These are phyloP conservation scores for Drosophila ohnishii DNA, from an alignment of 1,140 invertebrate genomes.

Conservation along the genomic window DNA sequence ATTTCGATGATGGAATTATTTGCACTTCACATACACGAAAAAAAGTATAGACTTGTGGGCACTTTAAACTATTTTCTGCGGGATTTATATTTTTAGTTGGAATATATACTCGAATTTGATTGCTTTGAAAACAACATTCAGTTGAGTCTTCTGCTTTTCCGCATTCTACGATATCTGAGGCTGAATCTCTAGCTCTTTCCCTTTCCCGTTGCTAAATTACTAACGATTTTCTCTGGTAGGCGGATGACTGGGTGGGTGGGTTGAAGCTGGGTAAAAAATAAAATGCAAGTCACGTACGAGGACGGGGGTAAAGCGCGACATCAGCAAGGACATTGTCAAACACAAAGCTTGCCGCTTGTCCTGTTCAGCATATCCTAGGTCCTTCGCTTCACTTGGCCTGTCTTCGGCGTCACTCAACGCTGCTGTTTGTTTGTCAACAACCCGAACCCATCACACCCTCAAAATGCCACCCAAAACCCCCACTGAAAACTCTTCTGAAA, in stretches of 20 bases:
- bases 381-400: conserved; percentile 55
- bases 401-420: conserved; percentile 76
- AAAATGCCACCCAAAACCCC: conserved; percentile 12
- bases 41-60: conserved; percentile 22
- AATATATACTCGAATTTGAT: conserved; percentile 74
- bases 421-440: conserved; percentile 78
- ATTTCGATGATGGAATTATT: conserved; percentile 77
- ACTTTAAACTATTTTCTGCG: conserved; percentile 21
- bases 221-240: conserved; percentile 70
- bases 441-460: conserved; percentile 40
- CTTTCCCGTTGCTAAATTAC: conserved; percentile 69
- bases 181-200: conserved; percentile 17
- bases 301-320: conserved; percentile 42
- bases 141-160: conserved; percentile 19
- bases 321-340: conserved; percentile 80
- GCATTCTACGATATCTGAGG: conserved; percentile 18
- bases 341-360: conserved; percentile 62
- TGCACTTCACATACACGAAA: conserved; percentile 59
- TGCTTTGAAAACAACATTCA: conserved; percentile 69
- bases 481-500: background rate
- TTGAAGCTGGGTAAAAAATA: conserved; percentile 50
- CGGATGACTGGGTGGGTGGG: conserved; percentile 16
- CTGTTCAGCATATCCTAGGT: conserved; percentile 51
- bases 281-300: conserved; percentile 77
- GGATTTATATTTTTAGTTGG: conserved; percentile 57